Percentiles rank a stretch among this genome's conserved stretches.
Conservation (phyloP, 2,797 vertebrate genomes). For the Leptatherina wallacei region DNA sequence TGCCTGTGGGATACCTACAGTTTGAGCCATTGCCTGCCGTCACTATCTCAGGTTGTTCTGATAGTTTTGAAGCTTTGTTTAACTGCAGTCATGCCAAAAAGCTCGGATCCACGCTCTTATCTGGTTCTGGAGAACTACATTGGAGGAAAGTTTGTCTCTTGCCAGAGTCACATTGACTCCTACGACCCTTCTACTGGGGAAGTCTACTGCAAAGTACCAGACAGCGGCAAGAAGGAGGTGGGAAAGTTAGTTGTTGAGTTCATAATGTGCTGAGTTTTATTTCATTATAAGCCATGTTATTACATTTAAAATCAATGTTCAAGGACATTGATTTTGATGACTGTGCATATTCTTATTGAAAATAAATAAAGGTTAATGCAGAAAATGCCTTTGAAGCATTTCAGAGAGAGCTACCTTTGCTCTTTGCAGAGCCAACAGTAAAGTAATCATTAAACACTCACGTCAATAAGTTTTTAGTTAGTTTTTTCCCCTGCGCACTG, state of each 20-base stretch:
- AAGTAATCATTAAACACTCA: slow-evolving; percentile 64
- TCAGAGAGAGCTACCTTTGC: slow-evolving; percentile 68
- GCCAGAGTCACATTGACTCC: slow-evolving; percentile 87
- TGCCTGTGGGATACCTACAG: background rate
- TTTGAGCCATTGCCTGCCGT: background rate
- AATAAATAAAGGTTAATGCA: background rate
- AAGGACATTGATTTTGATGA: background rate
- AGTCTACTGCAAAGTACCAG: slow-evolving; percentile 91
- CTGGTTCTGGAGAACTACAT: slow-evolving; percentile 93
- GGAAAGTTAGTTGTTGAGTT: slow-evolving; percentile 9
- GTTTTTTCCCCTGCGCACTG: background rate
- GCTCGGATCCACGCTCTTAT: slow-evolving; percentile 65
- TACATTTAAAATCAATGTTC: background rate
- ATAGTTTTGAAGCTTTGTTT: background rate
- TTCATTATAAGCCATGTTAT: background rate
- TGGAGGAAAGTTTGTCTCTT: slow-evolving; percentile 88
- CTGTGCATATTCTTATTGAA: background rate
- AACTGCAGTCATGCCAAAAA: slow-evolving; percentile 45
- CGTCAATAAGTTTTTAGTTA: background rate
- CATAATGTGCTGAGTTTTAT: background rate
- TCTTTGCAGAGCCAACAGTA: slow-evolving; percentile 56
- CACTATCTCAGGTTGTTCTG: background rate
- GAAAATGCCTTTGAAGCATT: background rate
- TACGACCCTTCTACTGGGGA: slow-evolving; percentile 91
- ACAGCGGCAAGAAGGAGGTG: slow-evolving; percentile 93